Evolutionary conservation across 2,888 invertebrate species (phyloP), one percentile per base, ranked within the genome.

Genomic region (Caenorhabditis japonica): DNA sequence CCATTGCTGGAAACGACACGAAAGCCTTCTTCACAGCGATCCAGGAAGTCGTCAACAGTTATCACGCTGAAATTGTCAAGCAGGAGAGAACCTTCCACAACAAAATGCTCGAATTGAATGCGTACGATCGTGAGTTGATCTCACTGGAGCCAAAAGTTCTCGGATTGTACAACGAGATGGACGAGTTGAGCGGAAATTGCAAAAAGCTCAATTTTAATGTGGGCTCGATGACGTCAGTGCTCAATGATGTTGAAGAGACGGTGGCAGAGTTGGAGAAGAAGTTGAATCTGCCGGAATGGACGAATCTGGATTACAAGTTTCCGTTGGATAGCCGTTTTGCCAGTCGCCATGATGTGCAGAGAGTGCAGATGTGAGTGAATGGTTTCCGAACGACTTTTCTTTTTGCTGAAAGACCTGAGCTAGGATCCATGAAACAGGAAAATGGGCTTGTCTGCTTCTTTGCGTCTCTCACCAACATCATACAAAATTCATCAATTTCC

Each of bases 201-300:
- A 75, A 75, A 46, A 52, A 53, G 21, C 49, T 75, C 17, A 58
- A 62, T 17, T 75, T 75, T 43, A 75, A 64, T 30, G 51, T 75
- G 21, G 69, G 58, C 15, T 56, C 69, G 10, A 75, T 75, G 69
- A 70, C 60, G 21, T 64, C 69, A 2, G 75, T 70, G 5, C 39
- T 75, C 27, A 75, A 75, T 46, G 75, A 75, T 21, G 64, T 75
- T 4, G 69, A 69, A 49, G 47, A 59, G 27, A 69, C 62, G 0
- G 69, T 75, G 15, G 62, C 49, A n/a, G 75, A 75, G 44, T 30
- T 75, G 21, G 75, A 75, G 15, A 64, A 69, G 49, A 69, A 64
- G 33, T 41, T 75, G 30, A 75, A 70, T 34, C 55, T 75, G n/a
- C 75, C 75, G 2, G 75, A 75, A 30, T 75, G 75, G 75, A 62